These are phyloP conservation scores for Hystrix brachyura DNA, from an alignment of 2,113 vertebrate genomes.

Conservation along the genomic window DNA sequence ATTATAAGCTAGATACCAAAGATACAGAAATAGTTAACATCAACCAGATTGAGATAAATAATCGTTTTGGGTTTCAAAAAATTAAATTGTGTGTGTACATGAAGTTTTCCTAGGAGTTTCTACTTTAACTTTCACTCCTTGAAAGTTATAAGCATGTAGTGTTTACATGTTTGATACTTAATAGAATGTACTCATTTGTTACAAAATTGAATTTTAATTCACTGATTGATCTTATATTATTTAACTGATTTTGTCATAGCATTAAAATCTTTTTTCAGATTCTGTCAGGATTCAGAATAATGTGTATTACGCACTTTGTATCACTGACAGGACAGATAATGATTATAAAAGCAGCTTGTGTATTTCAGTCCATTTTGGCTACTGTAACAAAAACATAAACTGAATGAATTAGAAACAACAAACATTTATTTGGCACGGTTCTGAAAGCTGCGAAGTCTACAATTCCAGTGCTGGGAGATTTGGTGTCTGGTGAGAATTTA, in stretches of 20 bases:
- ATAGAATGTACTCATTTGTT: not conserved
- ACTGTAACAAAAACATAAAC: not conserved
- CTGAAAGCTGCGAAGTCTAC: not conserved
- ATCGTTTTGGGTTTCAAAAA: not conserved
- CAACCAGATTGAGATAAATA: not conserved
- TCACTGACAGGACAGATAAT: not conserved
- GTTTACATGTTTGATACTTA: not conserved
- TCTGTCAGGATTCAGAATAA: conserved; percentile 11
- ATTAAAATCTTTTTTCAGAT: conserved; percentile 44
- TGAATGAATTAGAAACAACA: not conserved
- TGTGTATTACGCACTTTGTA: not conserved
- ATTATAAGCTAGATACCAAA: not conserved
- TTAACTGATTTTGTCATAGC: not conserved
- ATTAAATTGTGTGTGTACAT: not conserved
- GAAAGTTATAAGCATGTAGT: not conserved
- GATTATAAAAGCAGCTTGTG: not conserved
- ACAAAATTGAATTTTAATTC: conserved; percentile 7
- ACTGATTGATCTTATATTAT: not conserved
- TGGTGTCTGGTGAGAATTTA: not conserved
- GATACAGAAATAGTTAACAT: not conserved
- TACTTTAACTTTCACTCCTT: not conserved
- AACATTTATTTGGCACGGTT: not conserved
- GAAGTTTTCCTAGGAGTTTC: not conserved
- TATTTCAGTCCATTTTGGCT: not conserved
- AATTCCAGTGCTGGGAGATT: accelerated